A percentile compares a stretch with the other conserved stretches of the same genome.
These are phyloP conservation scores for Papilio xuthus DNA, from an alignment of 1,140 invertebrate species.

Conservation along the genomic window DNA sequence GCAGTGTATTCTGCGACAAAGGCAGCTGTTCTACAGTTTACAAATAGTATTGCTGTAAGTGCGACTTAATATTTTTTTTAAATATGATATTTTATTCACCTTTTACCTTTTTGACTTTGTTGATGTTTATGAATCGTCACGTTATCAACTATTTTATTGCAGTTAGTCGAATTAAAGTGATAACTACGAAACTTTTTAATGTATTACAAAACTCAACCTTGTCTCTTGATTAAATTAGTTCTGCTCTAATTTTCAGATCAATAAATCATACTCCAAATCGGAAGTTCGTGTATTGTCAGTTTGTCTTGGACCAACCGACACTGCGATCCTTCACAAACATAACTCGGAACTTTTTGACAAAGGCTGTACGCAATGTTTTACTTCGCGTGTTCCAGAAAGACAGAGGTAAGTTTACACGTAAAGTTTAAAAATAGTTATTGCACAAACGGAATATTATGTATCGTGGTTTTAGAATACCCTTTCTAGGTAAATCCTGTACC, in stretches of 20 bases:
- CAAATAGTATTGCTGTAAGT: slow-evolving; percentile 78
- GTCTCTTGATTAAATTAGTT: neutral
- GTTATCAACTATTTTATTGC: too few species aligned
- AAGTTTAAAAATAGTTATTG: neutral
- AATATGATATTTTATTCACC: too few species aligned
- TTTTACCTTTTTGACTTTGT: too few species aligned
- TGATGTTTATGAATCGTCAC: too few species aligned
- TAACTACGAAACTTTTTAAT: too few species aligned
- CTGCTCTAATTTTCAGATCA: slow-evolving; percentile 54
- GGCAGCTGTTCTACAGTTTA: slow-evolving; percentile 82
- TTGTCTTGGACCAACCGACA: slow-evolving; percentile 79
- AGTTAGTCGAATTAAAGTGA: too few species aligned
- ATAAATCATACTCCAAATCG: slow-evolving; percentile 57
- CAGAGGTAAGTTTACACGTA: neutral
- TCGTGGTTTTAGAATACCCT: too few species aligned
- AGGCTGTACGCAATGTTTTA: slow-evolving; percentile 40
- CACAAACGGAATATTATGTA: neutral
- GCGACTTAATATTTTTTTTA: too few species aligned
- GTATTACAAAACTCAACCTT: neutral
- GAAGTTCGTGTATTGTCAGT: slow-evolving; percentile 75
- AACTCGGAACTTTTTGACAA: slow-evolving; percentile 59
- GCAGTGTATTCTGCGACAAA: slow-evolving; percentile 83
- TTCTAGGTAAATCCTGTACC: neutral
- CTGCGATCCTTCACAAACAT: slow-evolving; percentile 63
- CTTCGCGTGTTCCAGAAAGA: neutral